Evolutionary conservation across 2,888 invertebrate species (phyloP).

Genomic region (Endotricha flammealis): DNA sequence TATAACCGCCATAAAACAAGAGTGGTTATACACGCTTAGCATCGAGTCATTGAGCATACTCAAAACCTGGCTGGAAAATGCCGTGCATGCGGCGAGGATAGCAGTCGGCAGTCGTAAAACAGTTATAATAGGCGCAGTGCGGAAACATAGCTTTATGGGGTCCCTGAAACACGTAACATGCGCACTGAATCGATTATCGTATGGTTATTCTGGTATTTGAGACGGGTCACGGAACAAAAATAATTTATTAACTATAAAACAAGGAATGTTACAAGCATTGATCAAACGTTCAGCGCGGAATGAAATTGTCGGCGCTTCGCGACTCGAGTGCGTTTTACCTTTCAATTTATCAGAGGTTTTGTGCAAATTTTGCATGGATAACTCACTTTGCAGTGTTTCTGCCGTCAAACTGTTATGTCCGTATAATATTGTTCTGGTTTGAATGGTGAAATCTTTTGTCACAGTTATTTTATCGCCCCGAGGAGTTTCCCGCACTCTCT

Average conservation of each 20-base stretch:
- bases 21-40: slow-evolving; percentile 55
- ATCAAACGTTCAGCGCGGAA: slow-evolving; percentile 41
- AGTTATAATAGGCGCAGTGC: slow-evolving; percentile 68
- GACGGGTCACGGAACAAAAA: slow-evolving; percentile 54
- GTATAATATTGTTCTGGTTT: no score
- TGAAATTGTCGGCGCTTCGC: slow-evolving; percentile 4
- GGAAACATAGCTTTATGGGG: slow-evolving; percentile 64
- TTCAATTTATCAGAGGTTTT: neutral
- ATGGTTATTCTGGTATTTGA: slow-evolving; percentile 57
- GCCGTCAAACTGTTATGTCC: no score
- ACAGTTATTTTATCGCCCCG: no score
- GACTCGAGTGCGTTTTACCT: neutral
- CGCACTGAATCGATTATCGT: slow-evolving; percentile 62
- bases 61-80: slow-evolving; percentile 38
- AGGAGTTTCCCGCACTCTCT: no score
- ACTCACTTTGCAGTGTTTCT: no score
- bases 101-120: slow-evolving; percentile 58
- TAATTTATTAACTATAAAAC: slow-evolving; percentile 56
- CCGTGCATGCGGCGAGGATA: slow-evolving; percentile 51
- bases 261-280: slow-evolving; percentile 42
- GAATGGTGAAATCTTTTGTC: no score
- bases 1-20: slow-evolving; percentile 49
- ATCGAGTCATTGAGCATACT: slow-evolving; percentile 49
- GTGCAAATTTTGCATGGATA: no score
- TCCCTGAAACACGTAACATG: slow-evolving; percentile 65